These are phyloP conservation scores for Nephrotoma flavescens DNA, from an alignment of 2,888 invertebrate genomes.

Conservation along the genomic window DNA sequence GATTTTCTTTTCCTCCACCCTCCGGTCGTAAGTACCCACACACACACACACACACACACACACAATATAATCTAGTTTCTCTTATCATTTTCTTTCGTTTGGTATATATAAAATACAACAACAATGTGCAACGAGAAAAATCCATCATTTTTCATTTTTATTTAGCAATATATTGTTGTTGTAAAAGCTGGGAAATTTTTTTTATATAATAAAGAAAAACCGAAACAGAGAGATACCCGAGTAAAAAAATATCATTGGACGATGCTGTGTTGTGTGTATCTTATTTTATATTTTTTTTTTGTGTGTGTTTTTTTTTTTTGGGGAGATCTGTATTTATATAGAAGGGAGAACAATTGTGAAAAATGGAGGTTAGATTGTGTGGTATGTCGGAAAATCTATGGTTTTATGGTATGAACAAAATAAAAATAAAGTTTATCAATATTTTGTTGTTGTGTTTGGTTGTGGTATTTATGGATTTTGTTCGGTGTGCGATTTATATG, in stretches of 20 bases:
- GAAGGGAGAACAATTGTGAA: not conserved
- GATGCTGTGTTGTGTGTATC: not conserved
- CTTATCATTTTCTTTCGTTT: not conserved
- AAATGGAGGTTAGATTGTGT: not conserved
- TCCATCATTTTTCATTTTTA: not conserved
- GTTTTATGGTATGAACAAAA: not conserved
- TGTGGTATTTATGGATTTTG: not conserved
- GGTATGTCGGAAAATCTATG: not conserved
- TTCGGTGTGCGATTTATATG: not conserved
- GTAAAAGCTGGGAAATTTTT: not conserved
- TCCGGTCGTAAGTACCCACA: not conserved
- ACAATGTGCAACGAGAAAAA: not conserved
- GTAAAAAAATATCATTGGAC: not conserved
- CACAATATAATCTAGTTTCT: not conserved
- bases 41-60: not conserved
- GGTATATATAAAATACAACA: not conserved
- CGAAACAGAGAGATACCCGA: not conserved
- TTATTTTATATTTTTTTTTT: not conserved
- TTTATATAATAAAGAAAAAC: not conserved
- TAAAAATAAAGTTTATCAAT: not conserved
- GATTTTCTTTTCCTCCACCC: not conserved
- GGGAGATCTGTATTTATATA: not conserved
- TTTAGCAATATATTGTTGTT: not conserved
- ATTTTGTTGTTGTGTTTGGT: not conserved
- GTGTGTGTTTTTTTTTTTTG: not conserved